phyloP scores from a whole-genome alignment of 2,888 invertebrate species.

The Lasioglossum calceatum region DNA sequence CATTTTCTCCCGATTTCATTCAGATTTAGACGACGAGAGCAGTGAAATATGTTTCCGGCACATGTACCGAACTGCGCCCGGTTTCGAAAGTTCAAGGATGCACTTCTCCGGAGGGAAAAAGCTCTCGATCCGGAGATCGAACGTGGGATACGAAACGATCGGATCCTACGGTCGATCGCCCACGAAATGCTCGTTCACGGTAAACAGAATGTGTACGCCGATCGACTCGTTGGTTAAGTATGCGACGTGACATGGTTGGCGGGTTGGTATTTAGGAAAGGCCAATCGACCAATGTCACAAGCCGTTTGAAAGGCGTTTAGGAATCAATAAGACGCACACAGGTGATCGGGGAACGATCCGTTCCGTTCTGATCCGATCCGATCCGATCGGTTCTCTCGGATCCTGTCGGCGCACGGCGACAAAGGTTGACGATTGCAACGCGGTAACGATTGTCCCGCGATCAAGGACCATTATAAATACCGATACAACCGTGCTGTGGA shows the following conservation, averaged over 20 bases:
- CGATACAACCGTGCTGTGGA: constrained; percentile 9
- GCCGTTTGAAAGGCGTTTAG: constrained; percentile 83
- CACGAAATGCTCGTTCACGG: constrained; percentile 50
- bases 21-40: neutral
- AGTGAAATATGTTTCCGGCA: no score
- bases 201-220: constrained; percentile 69
- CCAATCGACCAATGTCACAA: constrained; percentile 84
- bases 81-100: neutral
- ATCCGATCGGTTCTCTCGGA: constrained; percentile 17
- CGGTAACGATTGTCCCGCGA: constrained; percentile 52
- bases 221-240: constrained; percentile 70
- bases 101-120: neutral
- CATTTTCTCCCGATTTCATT: neutral
- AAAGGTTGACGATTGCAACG: constrained; percentile 60
- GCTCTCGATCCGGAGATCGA: neutral
- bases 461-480: constrained; percentile 62
- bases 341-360: constrained; percentile 59
- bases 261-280: constrained; percentile 84
- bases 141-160: constrained; percentile 22
- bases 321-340: constrained; percentile 74
- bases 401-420: constrained; percentile 43
- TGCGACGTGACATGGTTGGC: constrained; percentile 82
- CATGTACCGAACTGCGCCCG: neutral
- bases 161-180: constrained; percentile 44
- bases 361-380: neutral